Evolutionary conservation across 2,113 vertebrate species (phyloP).

Genomic region (Salvelinus namaycush): DNA sequence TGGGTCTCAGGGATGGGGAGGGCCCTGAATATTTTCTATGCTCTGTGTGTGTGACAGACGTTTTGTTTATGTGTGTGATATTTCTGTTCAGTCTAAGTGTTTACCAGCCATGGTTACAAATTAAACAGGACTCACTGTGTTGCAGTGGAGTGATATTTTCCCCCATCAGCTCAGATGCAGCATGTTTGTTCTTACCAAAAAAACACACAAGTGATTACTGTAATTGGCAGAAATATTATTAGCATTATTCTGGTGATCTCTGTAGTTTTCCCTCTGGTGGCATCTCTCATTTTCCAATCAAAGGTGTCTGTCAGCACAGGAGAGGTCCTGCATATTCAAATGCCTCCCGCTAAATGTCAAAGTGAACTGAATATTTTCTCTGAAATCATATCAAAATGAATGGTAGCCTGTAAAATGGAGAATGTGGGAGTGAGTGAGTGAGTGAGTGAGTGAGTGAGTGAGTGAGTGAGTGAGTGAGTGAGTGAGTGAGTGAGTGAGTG

Average conservation of each 20-base stretch:
- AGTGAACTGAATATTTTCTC: slow-evolving; percentile 41
- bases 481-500: slow-evolving; percentile 2
- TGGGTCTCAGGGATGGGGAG: slow-evolving; percentile 25
- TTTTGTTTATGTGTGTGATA: slow-evolving; percentile 1
- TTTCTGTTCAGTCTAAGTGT: slow-evolving; percentile 1
- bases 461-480: slow-evolving; percentile 12
- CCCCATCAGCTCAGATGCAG: not conserved
- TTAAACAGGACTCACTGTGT: not conserved
- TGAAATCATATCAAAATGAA: slow-evolving; percentile 39
- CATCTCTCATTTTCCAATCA: slow-evolving; percentile 36
- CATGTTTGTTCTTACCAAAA: slow-evolving; percentile 21
- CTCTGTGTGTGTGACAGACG: slow-evolving; percentile 12
- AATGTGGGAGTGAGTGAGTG: not conserved
- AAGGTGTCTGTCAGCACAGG: slow-evolving; percentile 21
- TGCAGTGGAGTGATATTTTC: not conserved
- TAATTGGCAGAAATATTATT: slow-evolving; percentile 35
- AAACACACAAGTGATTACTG: slow-evolving; percentile 33
- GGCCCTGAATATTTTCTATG: slow-evolving; percentile 20
- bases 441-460: slow-evolving; percentile 4
- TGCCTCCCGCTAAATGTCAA: slow-evolving; percentile 42
- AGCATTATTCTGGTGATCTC: slow-evolving; percentile 46
- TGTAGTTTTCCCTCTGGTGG: slow-evolving; percentile 14
- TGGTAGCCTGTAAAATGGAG: slow-evolving; percentile 32
- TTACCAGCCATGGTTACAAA: not conserved
- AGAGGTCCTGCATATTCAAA: slow-evolving; percentile 11